phyloP scores from a whole-genome alignment of 2,797 vertebrate genomes.

The Falco rusticolus region DNA sequence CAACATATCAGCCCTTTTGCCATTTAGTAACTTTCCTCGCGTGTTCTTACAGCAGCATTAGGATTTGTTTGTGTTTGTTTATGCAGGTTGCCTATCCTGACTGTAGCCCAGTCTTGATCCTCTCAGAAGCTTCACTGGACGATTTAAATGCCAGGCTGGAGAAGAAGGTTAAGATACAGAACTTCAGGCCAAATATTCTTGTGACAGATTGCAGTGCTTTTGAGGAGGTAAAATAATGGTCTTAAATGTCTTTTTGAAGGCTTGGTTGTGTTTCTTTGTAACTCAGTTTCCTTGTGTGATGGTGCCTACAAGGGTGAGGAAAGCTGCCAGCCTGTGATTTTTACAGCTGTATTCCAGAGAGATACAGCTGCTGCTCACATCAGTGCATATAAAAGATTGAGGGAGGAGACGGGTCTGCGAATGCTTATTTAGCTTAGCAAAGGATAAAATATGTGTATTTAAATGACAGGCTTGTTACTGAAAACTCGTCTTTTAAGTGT shows the following conservation, averaged over 20 bases:
- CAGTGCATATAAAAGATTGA: neutral
- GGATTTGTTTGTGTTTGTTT: neutral
- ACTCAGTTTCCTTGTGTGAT: neutral
- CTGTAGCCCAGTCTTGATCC: constrained; percentile 84
- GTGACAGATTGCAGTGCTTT: constrained; percentile 86
- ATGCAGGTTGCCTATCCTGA: constrained; percentile 88
- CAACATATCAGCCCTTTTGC: neutral
- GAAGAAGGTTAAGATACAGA: constrained; percentile 79
- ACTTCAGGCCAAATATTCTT: constrained; percentile 91
- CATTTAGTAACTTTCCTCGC: neutral
- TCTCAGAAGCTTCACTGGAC: constrained; percentile 88
- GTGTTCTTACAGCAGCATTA: neutral
- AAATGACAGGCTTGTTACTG: neutral
- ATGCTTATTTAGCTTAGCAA: neutral
- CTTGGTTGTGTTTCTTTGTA: neutral
- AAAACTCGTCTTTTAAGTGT: neutral
- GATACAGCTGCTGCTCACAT: neutral
- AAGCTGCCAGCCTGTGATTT: neutral
- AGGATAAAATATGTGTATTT: neutral
- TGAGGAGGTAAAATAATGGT: constrained; percentile 83
- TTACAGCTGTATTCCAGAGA: neutral
- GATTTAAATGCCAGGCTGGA: constrained; percentile 86
- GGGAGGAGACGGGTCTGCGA: neutral
- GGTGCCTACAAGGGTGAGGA: neutral
- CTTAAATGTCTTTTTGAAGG: neutral